A percentile compares a stretch with the other conserved stretches of the same genome.
phyloP scores from a whole-genome alignment of 2,113 vertebrate species.

The Thryonomys swinderianus region DNA sequence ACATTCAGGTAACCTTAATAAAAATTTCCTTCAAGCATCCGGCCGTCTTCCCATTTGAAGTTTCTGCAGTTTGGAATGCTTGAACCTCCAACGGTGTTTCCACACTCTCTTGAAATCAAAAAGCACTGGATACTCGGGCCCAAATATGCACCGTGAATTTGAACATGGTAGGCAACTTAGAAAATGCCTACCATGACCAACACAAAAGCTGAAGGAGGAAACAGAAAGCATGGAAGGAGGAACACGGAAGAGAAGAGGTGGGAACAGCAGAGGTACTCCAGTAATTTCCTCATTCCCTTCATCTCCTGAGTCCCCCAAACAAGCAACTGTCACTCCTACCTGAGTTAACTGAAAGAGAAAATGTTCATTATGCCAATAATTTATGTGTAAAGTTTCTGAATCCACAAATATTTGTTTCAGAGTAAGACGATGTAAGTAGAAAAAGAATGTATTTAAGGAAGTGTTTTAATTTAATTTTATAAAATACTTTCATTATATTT shows the following conservation, averaged over 20 bases:
- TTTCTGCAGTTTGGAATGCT: background rate
- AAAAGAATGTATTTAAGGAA: background rate
- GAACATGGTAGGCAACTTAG: background rate
- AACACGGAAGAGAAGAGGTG: background rate
- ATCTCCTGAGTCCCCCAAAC: background rate
- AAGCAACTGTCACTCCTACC: background rate
- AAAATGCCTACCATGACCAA: background rate
- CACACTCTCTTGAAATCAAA: background rate
- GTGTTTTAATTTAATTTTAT: background rate
- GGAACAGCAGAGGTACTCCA: background rate
- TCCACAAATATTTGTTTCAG: conserved; percentile 11
- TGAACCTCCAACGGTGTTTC: background rate
- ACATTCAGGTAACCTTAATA: background rate
- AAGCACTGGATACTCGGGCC: background rate
- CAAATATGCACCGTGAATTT: background rate
- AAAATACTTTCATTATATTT: conserved; percentile 4
- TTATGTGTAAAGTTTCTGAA: conserved; percentile 30
- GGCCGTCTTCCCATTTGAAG: background rate
- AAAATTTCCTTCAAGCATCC: background rate
- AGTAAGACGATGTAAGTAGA: conserved; percentile 9
- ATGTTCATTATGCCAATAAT: background rate
- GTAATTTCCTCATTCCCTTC: background rate
- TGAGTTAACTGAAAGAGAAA: background rate
- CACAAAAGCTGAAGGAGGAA: background rate
- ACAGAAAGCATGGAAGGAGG: background rate